phyloP scores from a whole-genome alignment of 2,888 invertebrate species.

The Scaptomyza reducta region DNA sequence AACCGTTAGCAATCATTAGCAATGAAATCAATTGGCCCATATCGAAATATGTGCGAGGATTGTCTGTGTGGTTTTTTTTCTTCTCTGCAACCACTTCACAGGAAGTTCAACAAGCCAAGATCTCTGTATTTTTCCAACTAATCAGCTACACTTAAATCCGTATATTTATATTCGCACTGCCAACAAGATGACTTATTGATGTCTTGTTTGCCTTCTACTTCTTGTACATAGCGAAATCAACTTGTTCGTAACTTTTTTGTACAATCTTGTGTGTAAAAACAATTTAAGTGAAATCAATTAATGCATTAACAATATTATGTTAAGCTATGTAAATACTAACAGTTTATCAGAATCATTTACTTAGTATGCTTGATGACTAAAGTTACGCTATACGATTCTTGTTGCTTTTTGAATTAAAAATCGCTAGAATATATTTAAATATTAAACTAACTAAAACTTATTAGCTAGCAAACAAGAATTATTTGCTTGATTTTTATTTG shows the following conservation, averaged over 20 bases:
- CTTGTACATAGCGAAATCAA: conserved; percentile 1
- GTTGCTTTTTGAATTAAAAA: too few species aligned
- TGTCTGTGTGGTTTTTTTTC: conserved; percentile 26
- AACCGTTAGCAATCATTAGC: conserved; percentile 76
- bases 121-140: conserved; percentile 60
- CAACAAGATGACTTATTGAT: conserved; percentile 7
- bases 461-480: too few species aligned
- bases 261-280: not conserved
- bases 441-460: too few species aligned
- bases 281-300: too few species aligned
- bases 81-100: conserved; percentile 45
- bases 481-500: not conserved
- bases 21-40: conserved; percentile 76
- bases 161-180: conserved; percentile 27
- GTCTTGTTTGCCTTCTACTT: not conserved
- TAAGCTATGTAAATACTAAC: too few species aligned
- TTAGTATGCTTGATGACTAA: too few species aligned
- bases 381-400: too few species aligned
- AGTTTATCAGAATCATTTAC: too few species aligned
- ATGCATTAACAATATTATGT: too few species aligned
- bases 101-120: conserved; percentile 61
- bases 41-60: conserved; percentile 58
- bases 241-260: not conserved
- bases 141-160: conserved; percentile 41
- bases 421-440: too few species aligned